Conservation (phyloP, 2,888 invertebrate species). For the Girardia tigrina region DNA sequence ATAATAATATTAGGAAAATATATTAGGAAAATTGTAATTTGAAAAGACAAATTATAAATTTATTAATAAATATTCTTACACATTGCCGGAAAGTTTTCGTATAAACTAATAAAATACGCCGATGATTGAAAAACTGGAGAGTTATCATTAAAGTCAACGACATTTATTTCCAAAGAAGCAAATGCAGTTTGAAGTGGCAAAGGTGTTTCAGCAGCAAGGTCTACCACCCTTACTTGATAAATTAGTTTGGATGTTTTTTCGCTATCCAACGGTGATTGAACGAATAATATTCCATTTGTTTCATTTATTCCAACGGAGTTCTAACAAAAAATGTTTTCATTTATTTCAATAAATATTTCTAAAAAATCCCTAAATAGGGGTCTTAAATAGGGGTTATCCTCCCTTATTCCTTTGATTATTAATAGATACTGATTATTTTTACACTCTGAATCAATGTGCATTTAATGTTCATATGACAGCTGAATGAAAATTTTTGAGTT, state of each 20-base stretch:
- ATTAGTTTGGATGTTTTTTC: neutral
- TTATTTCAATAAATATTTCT: too few relatives aligned
- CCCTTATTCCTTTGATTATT: too few relatives aligned
- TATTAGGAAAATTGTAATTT: too few relatives aligned
- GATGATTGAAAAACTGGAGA: neutral
- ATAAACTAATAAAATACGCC: neutral
- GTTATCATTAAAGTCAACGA: neutral
- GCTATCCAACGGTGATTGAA: constrained; percentile 7
- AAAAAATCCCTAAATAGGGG: too few relatives aligned
- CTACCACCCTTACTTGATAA: neutral
- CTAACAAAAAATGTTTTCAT: neutral
- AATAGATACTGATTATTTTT: too few relatives aligned
- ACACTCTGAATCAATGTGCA: too few relatives aligned
- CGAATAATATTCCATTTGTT: neutral
- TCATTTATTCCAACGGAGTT: neutral
- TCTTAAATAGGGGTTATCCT: too few relatives aligned
- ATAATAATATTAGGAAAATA: too few relatives aligned
- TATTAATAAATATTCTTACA: neutral
- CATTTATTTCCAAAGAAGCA: neutral
- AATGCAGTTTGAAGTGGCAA: neutral
- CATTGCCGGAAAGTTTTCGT: neutral
- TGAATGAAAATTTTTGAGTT: too few relatives aligned
- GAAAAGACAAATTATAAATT: too few relatives aligned
- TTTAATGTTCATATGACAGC: too few relatives aligned
- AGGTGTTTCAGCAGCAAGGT: neutral